Evolutionary conservation across 2,113 vertebrate genomes (phyloP).

Genomic region (Grammomys dolichurus): DNA sequence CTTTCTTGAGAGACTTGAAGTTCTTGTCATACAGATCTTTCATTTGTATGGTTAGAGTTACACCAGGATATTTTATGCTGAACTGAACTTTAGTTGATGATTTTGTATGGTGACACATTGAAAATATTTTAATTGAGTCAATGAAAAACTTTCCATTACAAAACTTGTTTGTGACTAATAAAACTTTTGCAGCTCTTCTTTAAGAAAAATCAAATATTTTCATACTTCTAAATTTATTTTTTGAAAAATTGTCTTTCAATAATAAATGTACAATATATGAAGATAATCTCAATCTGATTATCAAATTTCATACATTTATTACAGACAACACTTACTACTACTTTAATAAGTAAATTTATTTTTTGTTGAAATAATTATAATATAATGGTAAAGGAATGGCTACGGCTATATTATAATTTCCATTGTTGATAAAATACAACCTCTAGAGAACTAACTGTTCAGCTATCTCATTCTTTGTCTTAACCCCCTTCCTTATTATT

Average conservation of each 20-base stretch:
- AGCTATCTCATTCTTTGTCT: neutral
- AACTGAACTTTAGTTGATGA: slow-evolving; percentile 56
- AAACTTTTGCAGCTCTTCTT: no score
- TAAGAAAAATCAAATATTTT: no score
- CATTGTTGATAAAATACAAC: neutral
- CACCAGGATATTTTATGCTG: no score
- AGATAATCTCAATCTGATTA: neutral
- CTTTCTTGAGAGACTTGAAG: no score
- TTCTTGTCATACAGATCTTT: no score
- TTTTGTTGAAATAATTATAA: neutral
- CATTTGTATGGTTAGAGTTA: no score
- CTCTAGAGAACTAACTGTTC: accelerated
- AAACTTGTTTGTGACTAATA: neutral
- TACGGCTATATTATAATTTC: neutral
- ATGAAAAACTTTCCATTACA: slow-evolving; percentile 37
- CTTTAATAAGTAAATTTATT: neutral
- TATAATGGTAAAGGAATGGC: neutral
- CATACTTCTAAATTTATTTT: neutral
- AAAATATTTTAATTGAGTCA: slow-evolving; percentile 31
- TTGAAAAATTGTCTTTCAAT: neutral
- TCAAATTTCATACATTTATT: neutral
- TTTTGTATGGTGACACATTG: slow-evolving; percentile 56
- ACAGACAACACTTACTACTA: neutral
- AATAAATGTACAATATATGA: neutral
- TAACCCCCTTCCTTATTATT: no score